A percentile compares a stretch with the other conserved stretches of the same genome.
Conservation (phyloP, 2,888 invertebrate genomes). For the Tholera decimalis region DNA sequence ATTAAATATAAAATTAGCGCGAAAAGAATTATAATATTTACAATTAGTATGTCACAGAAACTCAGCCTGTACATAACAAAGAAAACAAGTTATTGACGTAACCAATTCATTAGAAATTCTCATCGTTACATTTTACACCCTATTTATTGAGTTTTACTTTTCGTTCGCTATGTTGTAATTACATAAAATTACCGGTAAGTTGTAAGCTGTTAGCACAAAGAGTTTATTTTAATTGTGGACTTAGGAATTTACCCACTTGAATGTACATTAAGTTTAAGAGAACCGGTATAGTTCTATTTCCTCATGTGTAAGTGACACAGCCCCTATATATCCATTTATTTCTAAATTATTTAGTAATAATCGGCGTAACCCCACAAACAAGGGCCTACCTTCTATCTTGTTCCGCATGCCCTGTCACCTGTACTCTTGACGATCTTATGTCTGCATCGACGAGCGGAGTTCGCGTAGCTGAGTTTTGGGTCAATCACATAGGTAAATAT, state of each 20-base stretch:
- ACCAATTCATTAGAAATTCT: slow-evolving; percentile 40
- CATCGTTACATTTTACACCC: slow-evolving; percentile 28
- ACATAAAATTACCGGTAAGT: slow-evolving; percentile 33
- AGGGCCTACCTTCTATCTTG: too few species aligned
- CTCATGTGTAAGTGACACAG: not conserved
- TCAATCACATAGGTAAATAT: too few species aligned
- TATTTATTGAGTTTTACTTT: slow-evolving; percentile 29
- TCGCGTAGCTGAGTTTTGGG: too few species aligned
- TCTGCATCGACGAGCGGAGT: too few species aligned
- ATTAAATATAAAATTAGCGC: too few species aligned
- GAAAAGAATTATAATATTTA: too few species aligned
- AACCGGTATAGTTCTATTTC: not conserved
- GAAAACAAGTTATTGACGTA: slow-evolving; percentile 26
- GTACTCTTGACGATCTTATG: too few species aligned
- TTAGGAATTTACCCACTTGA: not conserved
- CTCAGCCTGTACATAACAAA: slow-evolving; percentile 15
- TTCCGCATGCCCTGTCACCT: too few species aligned
- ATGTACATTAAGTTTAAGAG: not conserved
- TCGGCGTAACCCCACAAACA: too few species aligned
- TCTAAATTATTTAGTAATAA: too few species aligned
- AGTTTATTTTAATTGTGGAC: slow-evolving; percentile 25
- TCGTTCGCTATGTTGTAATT: slow-evolving; percentile 33
- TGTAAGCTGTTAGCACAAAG: slow-evolving; percentile 15
- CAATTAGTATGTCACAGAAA: not conserved
- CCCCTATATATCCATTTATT: too few species aligned